These are phyloP conservation scores for Anhinga rufa DNA, from an alignment of 2,113 vertebrate genomes.

Conservation along the genomic window DNA sequence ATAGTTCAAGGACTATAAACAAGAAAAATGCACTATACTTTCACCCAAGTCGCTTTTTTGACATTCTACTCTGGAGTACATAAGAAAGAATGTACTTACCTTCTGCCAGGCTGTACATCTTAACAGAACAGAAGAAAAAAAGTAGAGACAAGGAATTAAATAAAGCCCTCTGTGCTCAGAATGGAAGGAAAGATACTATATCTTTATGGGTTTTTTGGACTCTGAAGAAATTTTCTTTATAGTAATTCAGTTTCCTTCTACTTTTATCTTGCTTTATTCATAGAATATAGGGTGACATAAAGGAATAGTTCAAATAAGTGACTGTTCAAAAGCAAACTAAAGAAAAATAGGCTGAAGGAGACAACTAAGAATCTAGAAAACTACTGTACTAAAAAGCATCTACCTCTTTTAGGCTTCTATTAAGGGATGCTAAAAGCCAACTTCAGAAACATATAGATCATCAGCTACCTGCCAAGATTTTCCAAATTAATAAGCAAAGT, in stretches of 20 bases:
- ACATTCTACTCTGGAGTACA: neutral
- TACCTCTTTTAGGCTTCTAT: neutral
- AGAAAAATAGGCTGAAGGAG: neutral
- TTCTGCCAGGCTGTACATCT: neutral
- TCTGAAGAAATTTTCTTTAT: neutral
- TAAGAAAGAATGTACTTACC: neutral
- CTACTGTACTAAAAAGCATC: neutral
- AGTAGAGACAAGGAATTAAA: neutral
- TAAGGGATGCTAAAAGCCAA: neutral
- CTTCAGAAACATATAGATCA: neutral
- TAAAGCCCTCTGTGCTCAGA: neutral
- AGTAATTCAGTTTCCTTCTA: neutral
- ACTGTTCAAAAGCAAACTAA: neutral
- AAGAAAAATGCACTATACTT: slow-evolving; percentile 5
- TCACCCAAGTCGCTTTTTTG: neutral
- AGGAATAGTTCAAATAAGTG: neutral
- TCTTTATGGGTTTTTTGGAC: neutral
- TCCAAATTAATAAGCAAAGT: neutral
- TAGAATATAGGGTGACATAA: neutral
- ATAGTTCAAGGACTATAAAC: slow-evolving; percentile 13
- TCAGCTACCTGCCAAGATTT: neutral
- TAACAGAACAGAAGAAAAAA: neutral
- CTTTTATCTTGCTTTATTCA: neutral
- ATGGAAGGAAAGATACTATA: neutral
- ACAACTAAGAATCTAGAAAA: neutral